phyloP scores from a whole-genome alignment of 2,888 invertebrate species.

The Adineta ricciae region DNA sequence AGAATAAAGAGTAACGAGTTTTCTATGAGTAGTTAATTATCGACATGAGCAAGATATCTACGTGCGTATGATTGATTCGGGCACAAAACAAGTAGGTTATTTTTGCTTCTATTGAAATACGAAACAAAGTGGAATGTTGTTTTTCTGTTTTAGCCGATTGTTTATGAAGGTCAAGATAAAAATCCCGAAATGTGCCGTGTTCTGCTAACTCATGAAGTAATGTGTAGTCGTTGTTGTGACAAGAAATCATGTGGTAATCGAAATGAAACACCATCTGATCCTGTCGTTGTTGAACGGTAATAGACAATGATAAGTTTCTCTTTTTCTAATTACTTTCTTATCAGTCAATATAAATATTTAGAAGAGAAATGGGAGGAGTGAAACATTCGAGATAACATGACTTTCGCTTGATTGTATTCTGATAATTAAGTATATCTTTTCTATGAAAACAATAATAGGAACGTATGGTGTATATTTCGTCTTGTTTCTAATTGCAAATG shows the following conservation, averaged over 20 bases:
- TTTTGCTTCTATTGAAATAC: too few relatives aligned
- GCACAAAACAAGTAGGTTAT: conserved; percentile 78
- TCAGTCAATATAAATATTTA: conserved; percentile 6
- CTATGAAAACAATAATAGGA: neutral
- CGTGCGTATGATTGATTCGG: conserved; percentile 92
- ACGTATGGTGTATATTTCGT: neutral
- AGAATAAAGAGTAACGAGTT: too few relatives aligned
- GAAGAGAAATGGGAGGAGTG: neutral
- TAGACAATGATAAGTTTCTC: neutral
- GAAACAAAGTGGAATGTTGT: too few relatives aligned
- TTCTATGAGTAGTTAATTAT: conserved; percentile 52
- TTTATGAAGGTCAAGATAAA: conserved; percentile 99
- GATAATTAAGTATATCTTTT: neutral
- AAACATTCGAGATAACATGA: neutral
- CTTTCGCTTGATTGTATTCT: neutral
- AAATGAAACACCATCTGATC: conserved; percentile 98
- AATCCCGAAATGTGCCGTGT: conserved; percentile 99
- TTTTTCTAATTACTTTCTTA: neutral
- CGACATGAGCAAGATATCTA: conserved; percentile 96
- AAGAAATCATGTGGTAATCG: conserved; percentile 99
- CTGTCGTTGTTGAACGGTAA: conserved; percentile 80
- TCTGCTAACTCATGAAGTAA: conserved; percentile 96
- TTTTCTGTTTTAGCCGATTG: conserved; percentile 69
- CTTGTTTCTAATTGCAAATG: conserved; percentile 3
- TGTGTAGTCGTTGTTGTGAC: conserved; percentile 99